These are phyloP conservation scores for Lepeophtheirus nordmannii DNA, from an alignment of 2,888 invertebrate species.

Conservation along the genomic window DNA sequence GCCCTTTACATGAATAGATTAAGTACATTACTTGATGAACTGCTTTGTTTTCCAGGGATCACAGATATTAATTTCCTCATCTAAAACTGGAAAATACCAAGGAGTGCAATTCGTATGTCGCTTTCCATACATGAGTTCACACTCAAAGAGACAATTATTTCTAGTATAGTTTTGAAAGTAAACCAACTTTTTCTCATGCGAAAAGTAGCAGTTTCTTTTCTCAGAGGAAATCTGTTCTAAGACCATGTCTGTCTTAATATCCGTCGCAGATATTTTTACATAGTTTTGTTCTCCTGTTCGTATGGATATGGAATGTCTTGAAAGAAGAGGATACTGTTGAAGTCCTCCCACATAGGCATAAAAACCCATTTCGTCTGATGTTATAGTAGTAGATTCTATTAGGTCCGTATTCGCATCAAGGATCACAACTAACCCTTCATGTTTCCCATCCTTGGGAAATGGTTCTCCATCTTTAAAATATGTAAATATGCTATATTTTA, in stretches of 20 bases:
- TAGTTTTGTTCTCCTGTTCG: constrained; percentile 10
- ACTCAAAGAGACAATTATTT: constrained; percentile 19
- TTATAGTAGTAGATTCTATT: not conserved
- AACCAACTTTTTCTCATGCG: not conserved
- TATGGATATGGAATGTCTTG: not conserved
- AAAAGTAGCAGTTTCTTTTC: constrained; percentile 15
- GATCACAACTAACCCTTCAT: constrained; percentile 10
- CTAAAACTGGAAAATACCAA: constrained; percentile 14
- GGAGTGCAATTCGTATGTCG: constrained; percentile 1
- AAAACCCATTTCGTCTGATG: constrained; percentile 2
- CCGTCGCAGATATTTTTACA: not conserved
- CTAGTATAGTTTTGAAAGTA: not conserved
- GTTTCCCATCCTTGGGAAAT: constrained; percentile 4
- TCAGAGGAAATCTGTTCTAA: not conserved
- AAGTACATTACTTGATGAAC: not conserved
- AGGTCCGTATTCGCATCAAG: constrained; percentile 8
- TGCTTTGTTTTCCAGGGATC: constrained; percentile 9
- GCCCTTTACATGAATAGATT: too few relatives aligned
- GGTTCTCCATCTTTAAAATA: not conserved
- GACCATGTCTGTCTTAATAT: not conserved
- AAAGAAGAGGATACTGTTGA: constrained; percentile 1
- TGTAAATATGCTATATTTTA: not conserved
- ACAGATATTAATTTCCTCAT: not conserved
- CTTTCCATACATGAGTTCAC: not conserved
- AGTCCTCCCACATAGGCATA: not conserved